Conservation (phyloP, 2,888 invertebrate species). For the Scaptomyza caliginosa region DNA sequence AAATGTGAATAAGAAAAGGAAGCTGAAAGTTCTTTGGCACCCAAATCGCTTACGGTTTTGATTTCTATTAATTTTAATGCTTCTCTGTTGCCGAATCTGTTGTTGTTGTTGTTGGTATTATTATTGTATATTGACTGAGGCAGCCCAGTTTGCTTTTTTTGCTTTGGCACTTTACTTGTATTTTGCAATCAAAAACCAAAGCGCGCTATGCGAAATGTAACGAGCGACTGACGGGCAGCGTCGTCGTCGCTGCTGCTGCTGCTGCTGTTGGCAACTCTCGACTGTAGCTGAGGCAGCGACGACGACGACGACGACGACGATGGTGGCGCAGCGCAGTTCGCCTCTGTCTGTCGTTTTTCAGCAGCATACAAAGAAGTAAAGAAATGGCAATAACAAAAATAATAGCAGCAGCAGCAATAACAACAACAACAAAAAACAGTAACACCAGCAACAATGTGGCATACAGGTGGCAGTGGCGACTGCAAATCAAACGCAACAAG, state of each 20-base stretch:
- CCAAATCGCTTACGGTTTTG: slow-evolving; percentile 34
- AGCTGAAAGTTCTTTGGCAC: slow-evolving; percentile 44
- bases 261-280: slow-evolving; percentile 19
- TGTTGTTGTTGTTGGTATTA: slow-evolving; percentile 1
- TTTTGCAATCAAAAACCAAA: slow-evolving; percentile 51
- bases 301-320: neutral
- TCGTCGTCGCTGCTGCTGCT: slow-evolving; percentile 12
- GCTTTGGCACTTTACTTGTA: slow-evolving; percentile 40
- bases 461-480: slow-evolving; percentile 47
- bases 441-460: neutral
- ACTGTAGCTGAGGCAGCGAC: neutral
- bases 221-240: slow-evolving; percentile 52
- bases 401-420: neutral
- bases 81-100: neutral
- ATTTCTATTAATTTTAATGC: slow-evolving; percentile 38
- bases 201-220: slow-evolving; percentile 60
- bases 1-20: slow-evolving; percentile 38
- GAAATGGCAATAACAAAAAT: slow-evolving; percentile 30
- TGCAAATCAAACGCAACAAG: slow-evolving; percentile 30
- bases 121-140: slow-evolving; percentile 8
- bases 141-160: neutral
- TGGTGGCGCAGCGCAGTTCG: slow-evolving; percentile 15
- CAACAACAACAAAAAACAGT: slow-evolving; percentile 8
- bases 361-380: slow-evolving; percentile 41
- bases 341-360: slow-evolving; percentile 4